phyloP scores from a whole-genome alignment of 2,113 vertebrate species.

The Copsychus sechellarum region DNA sequence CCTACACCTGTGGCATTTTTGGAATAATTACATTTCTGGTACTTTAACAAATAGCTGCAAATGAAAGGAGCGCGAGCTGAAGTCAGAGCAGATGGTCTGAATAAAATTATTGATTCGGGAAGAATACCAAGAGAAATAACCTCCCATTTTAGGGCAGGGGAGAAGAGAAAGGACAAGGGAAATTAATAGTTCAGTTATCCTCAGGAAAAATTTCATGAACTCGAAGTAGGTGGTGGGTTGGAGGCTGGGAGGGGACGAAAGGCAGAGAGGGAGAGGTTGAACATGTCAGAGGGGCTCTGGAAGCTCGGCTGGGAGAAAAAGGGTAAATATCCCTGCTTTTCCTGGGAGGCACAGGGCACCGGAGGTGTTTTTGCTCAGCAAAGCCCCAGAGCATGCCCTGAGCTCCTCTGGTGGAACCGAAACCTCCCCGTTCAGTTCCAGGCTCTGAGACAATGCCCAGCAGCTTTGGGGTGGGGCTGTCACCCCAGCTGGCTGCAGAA shows the following conservation, averaged over 20 bases:
- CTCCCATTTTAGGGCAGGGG: background rate
- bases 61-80: background rate
- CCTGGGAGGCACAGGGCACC: too few relatives aligned
- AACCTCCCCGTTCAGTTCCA: background rate
- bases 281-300: rapidly evolving
- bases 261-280: background rate
- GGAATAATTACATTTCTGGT: background rate
- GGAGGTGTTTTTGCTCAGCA: rapidly evolving
- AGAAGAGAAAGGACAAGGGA: background rate
- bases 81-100: constrained; percentile 44
- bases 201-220: background rate
- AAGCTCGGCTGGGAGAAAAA: background rate
- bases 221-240: background rate
- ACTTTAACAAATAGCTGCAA: background rate
- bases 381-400: background rate
- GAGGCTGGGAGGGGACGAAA: background rate
- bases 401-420: background rate
- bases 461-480: background rate
- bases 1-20: constrained; percentile 9
- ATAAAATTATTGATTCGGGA: background rate
- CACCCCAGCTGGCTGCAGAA: too few relatives aligned
- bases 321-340: too few relatives aligned
- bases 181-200: background rate
- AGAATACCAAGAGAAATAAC: background rate
- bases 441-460: rapidly evolving